These are phyloP conservation scores for Drosophila ustulata DNA, from an alignment of 2,888 invertebrate species.

Conservation along the genomic window DNA sequence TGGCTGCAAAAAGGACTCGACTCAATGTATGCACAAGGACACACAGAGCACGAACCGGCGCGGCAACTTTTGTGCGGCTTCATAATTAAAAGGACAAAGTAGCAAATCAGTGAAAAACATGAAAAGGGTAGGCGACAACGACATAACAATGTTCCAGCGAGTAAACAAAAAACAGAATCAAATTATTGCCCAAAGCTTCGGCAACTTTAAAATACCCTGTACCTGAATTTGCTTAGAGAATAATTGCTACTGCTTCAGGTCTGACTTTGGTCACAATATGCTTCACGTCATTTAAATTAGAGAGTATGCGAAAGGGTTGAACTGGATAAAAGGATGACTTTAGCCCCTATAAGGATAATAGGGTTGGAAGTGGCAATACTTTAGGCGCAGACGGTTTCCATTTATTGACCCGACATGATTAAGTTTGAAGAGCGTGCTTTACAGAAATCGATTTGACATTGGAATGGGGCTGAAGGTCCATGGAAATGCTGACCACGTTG, in stretches of 20 bases:
- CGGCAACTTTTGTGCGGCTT: constrained; percentile 58
- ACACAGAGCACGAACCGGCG: constrained; percentile 4
- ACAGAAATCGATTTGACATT: constrained; percentile 36
- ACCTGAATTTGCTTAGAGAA: neutral
- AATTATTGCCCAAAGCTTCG: neutral
- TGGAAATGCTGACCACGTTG: constrained; percentile 50
- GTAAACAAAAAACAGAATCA: constrained; percentile 26
- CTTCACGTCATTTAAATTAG: neutral
- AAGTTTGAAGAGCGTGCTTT: constrained; percentile 54
- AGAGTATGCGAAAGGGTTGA: constrained; percentile 49
- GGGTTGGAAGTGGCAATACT: constrained; percentile 13
- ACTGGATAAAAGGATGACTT: constrained; percentile 23
- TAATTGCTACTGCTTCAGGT: neutral
- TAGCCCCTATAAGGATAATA: constrained; percentile 28
- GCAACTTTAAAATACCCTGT: constrained; percentile 12
- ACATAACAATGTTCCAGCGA: constrained; percentile 20
- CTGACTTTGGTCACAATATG: neutral
- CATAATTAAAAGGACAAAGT: constrained; percentile 80
- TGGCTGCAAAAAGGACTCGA: constrained; percentile 32
- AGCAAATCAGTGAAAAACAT: constrained; percentile 74
- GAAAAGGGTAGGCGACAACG: constrained; percentile 54
- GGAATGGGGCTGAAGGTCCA: constrained; percentile 32
- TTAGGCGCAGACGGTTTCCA: constrained; percentile 18
- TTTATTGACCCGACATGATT: constrained; percentile 63
- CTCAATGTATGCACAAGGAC: constrained; percentile 37